Base-by-base conservation (phyloP, 2,113 vertebrate genomes). In the Nothobranchius furzeri region DNA sequence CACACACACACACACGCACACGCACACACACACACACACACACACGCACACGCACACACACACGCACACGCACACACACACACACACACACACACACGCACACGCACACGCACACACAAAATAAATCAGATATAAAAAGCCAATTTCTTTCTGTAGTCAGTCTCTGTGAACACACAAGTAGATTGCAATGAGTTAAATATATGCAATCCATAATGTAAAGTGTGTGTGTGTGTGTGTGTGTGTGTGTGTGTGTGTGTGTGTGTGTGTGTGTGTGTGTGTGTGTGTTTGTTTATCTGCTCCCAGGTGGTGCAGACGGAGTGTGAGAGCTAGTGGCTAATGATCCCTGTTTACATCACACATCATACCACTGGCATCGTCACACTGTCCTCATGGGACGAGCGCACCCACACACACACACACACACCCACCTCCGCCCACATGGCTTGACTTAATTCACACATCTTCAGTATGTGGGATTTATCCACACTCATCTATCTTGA, bases 111-210 rank as follows among this genome's bases (percentile, higher is more conserved):
- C 37, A 40, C 37, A 40, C 37, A 40, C 37, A 40, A 2, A 4
- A 40, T 9, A 40, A 89, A 88, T 89, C 85, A 85, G 60, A 78
- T 69, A 82, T 87, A 85, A 88, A 88, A 89, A 84, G 80, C 82
- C 82, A 83, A 83, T 85, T 57, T 80, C 72, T 80, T 83, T 85
- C 82, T 86, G 74, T 65, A 88, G 88, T 82, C 74, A 83, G 87
- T 91, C 85, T 89, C 85, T 82, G 89, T 87, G 86, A 86, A 88
- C 85, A 90, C 76, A 79, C 74, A 78, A 53, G 35, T 43, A 55
- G 72, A 60, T 65, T 45, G 69, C 35, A 9, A 40, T 4, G 37
- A 9, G 68, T 59, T 66, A 64, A 57, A 83, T 83, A 75, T 68
- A 67, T 83, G 64, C 73, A 64, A 76, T 71, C 47, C 73, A 52